A percentile compares a stretch with the other conserved stretches of the same genome.
These are phyloP conservation scores for Leptinotarsa peninsularis DNA, from an alignment of 2,888 invertebrate species.

Conservation along the genomic window DNA sequence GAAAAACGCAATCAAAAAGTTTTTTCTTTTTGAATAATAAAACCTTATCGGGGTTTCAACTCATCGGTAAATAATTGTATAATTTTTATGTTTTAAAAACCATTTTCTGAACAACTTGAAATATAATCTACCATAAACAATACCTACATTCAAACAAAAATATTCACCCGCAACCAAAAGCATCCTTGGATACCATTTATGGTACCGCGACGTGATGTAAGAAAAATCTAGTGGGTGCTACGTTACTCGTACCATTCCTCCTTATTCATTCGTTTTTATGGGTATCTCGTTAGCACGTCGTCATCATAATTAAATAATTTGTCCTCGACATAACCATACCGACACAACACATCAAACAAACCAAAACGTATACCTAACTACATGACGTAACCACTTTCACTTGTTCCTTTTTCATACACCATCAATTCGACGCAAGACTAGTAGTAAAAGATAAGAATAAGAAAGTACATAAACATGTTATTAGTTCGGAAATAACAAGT, in stretches of 20 bases:
- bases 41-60: too few relatives aligned
- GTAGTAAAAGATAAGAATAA: neutral
- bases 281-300: conserved; percentile 1
- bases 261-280: neutral
- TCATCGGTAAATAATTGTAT: too few relatives aligned
- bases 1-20: too few relatives aligned
- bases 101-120: too few relatives aligned
- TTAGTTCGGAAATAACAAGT: neutral
- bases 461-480: conserved; percentile 10
- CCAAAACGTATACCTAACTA: neutral
- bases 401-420: conserved; percentile 18
- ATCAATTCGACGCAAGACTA: neutral
- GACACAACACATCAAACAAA: neutral
- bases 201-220: conserved; percentile 3
- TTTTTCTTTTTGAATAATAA: too few relatives aligned
- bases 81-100: too few relatives aligned
- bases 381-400: conserved; percentile 14
- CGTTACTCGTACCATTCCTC: neutral
- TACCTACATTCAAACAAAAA: neutral
- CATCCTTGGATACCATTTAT: neutral
- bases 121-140: too few relatives aligned
- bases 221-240: neutral
- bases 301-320: neutral
- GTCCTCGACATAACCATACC: conserved; percentile 9
- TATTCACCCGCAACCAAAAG: neutral